Evolutionary conservation across 1,140 invertebrate genomes (phyloP).

Genomic region (Drosophila pectinifera): DNA sequence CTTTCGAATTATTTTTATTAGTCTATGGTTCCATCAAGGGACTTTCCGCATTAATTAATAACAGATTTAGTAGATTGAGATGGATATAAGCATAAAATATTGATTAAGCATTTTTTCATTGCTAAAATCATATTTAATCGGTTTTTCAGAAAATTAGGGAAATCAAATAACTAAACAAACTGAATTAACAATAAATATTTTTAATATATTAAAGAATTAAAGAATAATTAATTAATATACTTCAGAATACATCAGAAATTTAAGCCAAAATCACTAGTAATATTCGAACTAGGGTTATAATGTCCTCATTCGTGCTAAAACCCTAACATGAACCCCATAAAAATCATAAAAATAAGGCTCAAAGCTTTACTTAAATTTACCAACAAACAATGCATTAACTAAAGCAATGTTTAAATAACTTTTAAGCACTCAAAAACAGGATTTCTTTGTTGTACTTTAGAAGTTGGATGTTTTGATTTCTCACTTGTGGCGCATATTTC

Average conservation of each 20-base stretch:
- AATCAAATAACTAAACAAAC: background rate
- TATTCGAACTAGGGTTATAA: background rate
- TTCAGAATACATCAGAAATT: no score
- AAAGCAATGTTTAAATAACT: background rate
- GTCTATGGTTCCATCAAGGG: background rate
- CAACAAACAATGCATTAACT: slow-evolving; percentile 40
- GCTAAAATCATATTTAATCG: background rate
- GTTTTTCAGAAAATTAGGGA: no score
- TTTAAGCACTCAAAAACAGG: background rate
- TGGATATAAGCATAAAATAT: background rate
- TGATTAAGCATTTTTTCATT: background rate
- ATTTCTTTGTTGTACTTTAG: slow-evolving; percentile 16
- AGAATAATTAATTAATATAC: background rate
- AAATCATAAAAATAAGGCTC: background rate
- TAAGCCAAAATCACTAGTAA: background rate
- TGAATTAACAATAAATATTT: no score
- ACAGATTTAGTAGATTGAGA: slow-evolving; percentile 1
- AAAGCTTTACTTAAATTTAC: slow-evolving; percentile 16
- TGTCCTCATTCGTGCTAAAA: background rate
- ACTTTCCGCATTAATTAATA: background rate
- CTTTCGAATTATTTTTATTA: background rate
- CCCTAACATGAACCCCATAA: slow-evolving; percentile 1
- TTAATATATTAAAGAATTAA: no score
- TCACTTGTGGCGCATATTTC: slow-evolving; percentile 29
- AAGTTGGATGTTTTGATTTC: slow-evolving; percentile 37